These are phyloP conservation scores for Neomorphus geoffroyi DNA, from an alignment of 2,797 vertebrate species.

Conservation along the genomic window DNA sequence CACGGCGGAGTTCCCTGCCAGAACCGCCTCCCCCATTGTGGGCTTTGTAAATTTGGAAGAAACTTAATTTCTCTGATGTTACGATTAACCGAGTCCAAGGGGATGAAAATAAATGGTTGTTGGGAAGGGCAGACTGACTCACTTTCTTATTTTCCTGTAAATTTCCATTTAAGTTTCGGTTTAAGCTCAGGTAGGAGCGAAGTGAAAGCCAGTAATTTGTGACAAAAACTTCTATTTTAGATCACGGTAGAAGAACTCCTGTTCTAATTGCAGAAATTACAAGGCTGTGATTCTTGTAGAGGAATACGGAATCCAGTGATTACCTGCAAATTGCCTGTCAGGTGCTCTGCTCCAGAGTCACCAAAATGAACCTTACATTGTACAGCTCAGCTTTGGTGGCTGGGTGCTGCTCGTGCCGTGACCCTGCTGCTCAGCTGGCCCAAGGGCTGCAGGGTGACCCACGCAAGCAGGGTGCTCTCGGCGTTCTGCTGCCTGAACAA, in stretches of 20 bases:
- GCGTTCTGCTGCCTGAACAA: not conserved
- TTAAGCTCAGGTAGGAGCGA: slow-evolving; percentile 55
- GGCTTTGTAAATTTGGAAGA: not conserved
- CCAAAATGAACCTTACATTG: accelerated
- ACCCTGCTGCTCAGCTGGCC: not conserved
- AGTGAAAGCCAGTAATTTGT: slow-evolving; percentile 66
- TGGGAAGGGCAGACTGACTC: slow-evolving; percentile 65
- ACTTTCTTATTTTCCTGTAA: slow-evolving; percentile 60
- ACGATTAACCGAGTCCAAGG: slow-evolving; percentile 30
- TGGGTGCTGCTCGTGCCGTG: accelerated
- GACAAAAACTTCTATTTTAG: slow-evolving; percentile 64
- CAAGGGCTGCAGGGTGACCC: not conserved
- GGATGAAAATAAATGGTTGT: slow-evolving; percentile 30
- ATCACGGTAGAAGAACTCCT: slow-evolving; percentile 34
- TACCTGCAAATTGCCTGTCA: not conserved
- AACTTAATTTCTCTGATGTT: slow-evolving; percentile 18
- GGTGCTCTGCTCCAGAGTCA: not conserved
- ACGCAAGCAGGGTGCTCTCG: accelerated
- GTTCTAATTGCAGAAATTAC: slow-evolving; percentile 52
- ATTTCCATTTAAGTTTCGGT: slow-evolving; percentile 61
- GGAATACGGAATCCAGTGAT: not conserved
- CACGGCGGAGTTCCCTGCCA: not conserved
- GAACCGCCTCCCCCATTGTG: not conserved
- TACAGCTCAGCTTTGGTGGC: not conserved
- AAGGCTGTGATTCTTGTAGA: not conserved